Evolutionary conservation across 2,888 invertebrate genomes (phyloP).

Genomic region (Chironomus tentans): DNA sequence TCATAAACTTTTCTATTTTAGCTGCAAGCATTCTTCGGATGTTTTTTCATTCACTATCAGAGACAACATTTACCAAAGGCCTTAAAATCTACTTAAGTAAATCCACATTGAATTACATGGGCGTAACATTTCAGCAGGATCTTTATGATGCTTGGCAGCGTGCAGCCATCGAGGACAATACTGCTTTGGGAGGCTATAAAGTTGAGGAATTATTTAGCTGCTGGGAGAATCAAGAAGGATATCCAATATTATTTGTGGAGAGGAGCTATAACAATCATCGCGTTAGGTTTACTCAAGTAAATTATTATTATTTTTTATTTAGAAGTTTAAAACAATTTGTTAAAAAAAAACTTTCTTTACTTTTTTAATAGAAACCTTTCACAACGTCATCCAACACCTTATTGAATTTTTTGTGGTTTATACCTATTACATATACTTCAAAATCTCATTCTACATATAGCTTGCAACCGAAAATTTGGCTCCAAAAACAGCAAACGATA

Average conservation of each 20-base stretch:
- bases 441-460: background rate
- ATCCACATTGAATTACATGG: background rate
- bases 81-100: conserved; percentile 22
- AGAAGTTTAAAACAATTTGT: too few relatives aligned
- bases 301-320: background rate
- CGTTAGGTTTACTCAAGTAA: conserved; percentile 15
- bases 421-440: conserved; percentile 13
- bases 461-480: background rate
- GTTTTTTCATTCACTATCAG: conserved; percentile 16
- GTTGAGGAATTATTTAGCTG: conserved; percentile 47
- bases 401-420: background rate
- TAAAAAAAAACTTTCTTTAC: background rate
- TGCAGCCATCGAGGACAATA: background rate
- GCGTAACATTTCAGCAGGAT: background rate
- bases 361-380: background rate
- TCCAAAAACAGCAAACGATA: background rate
- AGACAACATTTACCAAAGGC: conserved; percentile 18
- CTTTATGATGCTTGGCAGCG: conserved; percentile 19
- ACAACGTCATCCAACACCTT: too few relatives aligned
- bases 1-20: conserved; percentile 6
- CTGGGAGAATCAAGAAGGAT: conserved; percentile 54
- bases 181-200: conserved; percentile 28
- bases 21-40: conserved; percentile 22
- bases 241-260: conserved; percentile 48
- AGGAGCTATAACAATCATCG: conserved; percentile 29